These are phyloP conservation scores for Microplitis mediator DNA, from an alignment of 1,140 invertebrate species.

Conservation along the genomic window DNA sequence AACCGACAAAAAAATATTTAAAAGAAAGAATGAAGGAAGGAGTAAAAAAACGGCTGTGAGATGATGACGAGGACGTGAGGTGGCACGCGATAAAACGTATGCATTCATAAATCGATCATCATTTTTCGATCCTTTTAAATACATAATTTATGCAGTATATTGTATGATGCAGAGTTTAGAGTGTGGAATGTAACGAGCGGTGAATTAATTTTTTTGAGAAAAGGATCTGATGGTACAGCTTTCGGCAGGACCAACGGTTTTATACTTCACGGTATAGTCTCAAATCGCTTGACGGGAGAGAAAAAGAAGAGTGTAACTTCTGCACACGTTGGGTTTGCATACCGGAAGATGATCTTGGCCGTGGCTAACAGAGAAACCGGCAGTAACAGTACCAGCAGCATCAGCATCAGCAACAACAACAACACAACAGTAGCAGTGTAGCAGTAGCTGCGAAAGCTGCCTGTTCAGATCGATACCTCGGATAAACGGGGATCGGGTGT, in stretches of 20 bases:
- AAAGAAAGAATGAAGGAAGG: conserved; percentile 4
- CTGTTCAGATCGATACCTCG: conserved; percentile 22
- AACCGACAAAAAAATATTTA: conserved; percentile 11
- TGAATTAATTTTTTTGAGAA: no score
- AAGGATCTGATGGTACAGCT: conserved; percentile 3
- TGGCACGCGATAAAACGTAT: conserved; percentile 12
- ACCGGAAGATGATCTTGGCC: conserved; percentile 17
- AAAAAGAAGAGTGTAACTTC: neutral
- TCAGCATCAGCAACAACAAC: neutral
- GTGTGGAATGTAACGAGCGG: neutral
- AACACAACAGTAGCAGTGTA: neutral
- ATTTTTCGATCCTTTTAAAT: conserved; percentile 21
- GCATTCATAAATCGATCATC: conserved; percentile 25
- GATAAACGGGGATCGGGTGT: conserved; percentile 28
- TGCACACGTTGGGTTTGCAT: neutral
- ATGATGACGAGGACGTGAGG: neutral
- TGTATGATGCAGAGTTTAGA: neutral
- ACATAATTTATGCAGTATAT: neutral
- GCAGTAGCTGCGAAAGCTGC: conserved; percentile 8
- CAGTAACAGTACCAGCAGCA: neutral
- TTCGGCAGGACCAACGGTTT: conserved; percentile 1
- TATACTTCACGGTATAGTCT: neutral
- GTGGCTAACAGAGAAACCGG: neutral
- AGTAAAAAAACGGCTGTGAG: neutral
- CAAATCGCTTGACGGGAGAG: no score